phyloP scores from a whole-genome alignment of 1,140 invertebrate genomes.

The Micrasema longulum region DNA sequence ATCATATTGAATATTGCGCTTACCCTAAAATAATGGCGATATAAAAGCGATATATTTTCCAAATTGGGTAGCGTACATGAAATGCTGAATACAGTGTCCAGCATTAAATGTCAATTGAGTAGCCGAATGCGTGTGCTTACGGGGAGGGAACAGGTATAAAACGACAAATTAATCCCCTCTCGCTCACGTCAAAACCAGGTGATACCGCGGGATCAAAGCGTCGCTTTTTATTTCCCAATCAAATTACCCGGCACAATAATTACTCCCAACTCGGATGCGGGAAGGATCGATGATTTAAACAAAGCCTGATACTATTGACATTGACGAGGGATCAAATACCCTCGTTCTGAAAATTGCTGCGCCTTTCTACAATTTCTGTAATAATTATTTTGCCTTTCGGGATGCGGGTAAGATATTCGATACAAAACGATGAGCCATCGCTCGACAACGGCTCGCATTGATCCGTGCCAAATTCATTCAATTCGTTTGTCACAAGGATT shows the following conservation, averaged over 20 bases:
- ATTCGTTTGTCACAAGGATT: slow-evolving; percentile 43
- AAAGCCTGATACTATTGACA: slow-evolving; percentile 47
- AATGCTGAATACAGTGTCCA: too few relatives aligned
- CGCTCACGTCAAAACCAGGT: slow-evolving; percentile 23
- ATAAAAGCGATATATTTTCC: too few relatives aligned
- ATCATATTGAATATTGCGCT: too few relatives aligned
- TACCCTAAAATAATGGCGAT: too few relatives aligned
- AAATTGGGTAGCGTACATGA: too few relatives aligned
- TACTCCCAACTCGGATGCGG: slow-evolving; percentile 1
- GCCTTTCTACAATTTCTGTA: slow-evolving; percentile 44
- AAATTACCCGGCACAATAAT: slow-evolving; percentile 51
- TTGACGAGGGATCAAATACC: slow-evolving; percentile 45
- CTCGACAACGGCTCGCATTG: slow-evolving; percentile 50
- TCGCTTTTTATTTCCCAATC: slow-evolving; percentile 46
- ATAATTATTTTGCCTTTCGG: slow-evolving; percentile 51
- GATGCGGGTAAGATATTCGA: slow-evolving; percentile 42
- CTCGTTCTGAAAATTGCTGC: slow-evolving; percentile 28
- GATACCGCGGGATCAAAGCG: slow-evolving; percentile 21
- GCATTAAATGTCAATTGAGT: too few relatives aligned
- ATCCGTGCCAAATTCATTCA: slow-evolving; percentile 50
- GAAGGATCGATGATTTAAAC: slow-evolving; percentile 14
- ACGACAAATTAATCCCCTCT: slow-evolving; percentile 9
- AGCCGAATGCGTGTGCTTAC: too few relatives aligned
- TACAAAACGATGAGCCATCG: neutral
- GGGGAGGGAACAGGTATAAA: too few relatives aligned